These are phyloP conservation scores for Psittacara wagleri DNA, from an alignment of 2,113 vertebrate species.

Conservation along the genomic window DNA sequence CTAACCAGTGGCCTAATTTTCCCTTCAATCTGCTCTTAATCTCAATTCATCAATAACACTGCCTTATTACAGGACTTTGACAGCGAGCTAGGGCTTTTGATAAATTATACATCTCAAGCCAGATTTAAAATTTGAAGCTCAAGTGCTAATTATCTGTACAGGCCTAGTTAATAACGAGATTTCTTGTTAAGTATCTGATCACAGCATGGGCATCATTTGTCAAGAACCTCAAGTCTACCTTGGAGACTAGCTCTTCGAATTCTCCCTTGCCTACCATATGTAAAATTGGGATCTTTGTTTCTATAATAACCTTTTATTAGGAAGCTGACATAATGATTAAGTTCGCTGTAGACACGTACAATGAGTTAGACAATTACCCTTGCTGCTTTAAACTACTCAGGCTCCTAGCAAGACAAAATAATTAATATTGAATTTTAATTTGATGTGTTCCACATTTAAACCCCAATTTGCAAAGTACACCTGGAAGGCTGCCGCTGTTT, in stretches of 20 bases:
- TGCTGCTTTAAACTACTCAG: slow-evolving; percentile 87
- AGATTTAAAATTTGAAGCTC: slow-evolving; percentile 98
- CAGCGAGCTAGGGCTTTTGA: slow-evolving; percentile 92
- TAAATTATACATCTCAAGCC: slow-evolving; percentile 98
- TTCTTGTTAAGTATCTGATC: slow-evolving; percentile 99
- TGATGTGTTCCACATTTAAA: slow-evolving; percentile 94
- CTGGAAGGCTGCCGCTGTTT: slow-evolving; percentile 88
- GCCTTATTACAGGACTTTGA: slow-evolving; percentile 94
- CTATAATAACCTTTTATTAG: slow-evolving; percentile 99
- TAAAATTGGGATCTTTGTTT: slow-evolving; percentile 99
- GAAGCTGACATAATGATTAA: slow-evolving; percentile 99
- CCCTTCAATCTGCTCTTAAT: slow-evolving; percentile 94
- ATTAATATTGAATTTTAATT: slow-evolving; percentile 98
- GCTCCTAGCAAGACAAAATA: slow-evolving; percentile 92
- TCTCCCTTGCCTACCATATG: slow-evolving; percentile 96
- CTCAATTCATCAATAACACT: slow-evolving; percentile 97
- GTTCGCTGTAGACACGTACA: slow-evolving; percentile 89
- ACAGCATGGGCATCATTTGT: slow-evolving; percentile 97
- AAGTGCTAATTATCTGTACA: slow-evolving; percentile 99
- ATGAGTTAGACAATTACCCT: slow-evolving; percentile 95
- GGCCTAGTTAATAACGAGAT: slow-evolving; percentile 99
- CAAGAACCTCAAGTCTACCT: slow-evolving; percentile 92
- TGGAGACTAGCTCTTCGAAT: slow-evolving; percentile 88
- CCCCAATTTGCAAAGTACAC: slow-evolving; percentile 94
- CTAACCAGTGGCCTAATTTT: slow-evolving; percentile 88